Base-by-base conservation (phyloP, 2,888 invertebrate genomes). In the Tenodera sinensis region DNA sequence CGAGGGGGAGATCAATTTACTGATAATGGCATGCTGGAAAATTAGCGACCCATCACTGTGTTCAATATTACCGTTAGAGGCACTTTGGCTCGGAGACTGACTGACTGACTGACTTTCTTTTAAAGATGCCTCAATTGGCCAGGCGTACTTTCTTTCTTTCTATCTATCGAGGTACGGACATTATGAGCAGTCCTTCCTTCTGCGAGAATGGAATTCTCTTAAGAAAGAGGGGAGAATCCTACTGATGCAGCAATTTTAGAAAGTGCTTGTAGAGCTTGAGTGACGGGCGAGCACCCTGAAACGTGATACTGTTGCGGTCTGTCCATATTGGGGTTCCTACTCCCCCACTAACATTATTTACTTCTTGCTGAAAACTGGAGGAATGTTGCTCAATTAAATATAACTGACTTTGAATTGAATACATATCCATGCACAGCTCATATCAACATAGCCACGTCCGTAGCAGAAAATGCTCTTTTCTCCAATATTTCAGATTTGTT, bases 11-110 rank as follows among this genome's bases (percentile, higher is more conserved):
- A 87, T 87, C 87, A 87, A 87, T 87, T 87, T 87, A 87, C 87
- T 87, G 87, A 87, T 87, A 87, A 87, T 87, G 87, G 87, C 87
- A 87, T 83, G 87, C 54, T 83, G 83, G 87, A 87, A 87, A 87
- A 87, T 87, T 87, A 87, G 87, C 87, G 87, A 87, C 83, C 83
- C 83, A 87, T 83, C 82, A 30, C 34, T 71, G 85, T 47, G 85
- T 85, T 85, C 84, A 84, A 84, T 30, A 30, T 34, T 42, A 27
- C n/a, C 34, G 83, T 83, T n/a, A 84, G 87, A 30, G 83, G 54
- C 54, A 28, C 28, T 15, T 25, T 27, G 30, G 20, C 25, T n/a
- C 47, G 4, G 9, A 42, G 81, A 81, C n/a, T n/a, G n/a, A n/a
- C n/a, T n/a, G n/a, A n/a, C n/a, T n/a, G n/a, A n/a, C n/a, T n/a